Base-by-base conservation (phyloP, 2,888 invertebrate genomes). In the Drosophila mercatorum region DNA sequence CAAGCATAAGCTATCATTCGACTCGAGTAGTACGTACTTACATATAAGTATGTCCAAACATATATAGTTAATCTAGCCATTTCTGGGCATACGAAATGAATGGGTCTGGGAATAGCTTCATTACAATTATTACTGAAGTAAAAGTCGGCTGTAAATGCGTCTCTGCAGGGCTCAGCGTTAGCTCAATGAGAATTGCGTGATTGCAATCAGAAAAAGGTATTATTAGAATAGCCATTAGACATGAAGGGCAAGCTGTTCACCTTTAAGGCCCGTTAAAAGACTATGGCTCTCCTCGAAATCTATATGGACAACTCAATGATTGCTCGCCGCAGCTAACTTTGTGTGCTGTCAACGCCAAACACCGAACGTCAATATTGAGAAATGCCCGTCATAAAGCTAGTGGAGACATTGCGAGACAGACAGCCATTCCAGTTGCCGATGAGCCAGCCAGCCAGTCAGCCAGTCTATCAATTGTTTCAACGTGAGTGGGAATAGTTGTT, bases 381-480 rank as follows among this genome's bases (percentile, higher is more conserved):
- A 68, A 75, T 64, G 61, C 60, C 68, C 70, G 68, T 71, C 77
- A 83, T 80, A 80, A 77, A 80, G 70, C 65, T 51, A 67, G 68
- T 57, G 66, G 63, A 60, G 72, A 68, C 68, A 68, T 66, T 57
- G 75, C 63, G 57, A 67, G 73, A 68, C 57, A 71, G 76, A 64
- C 49, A 59, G 60, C 62, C 67, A 71, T 60, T 66, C 49, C 59
- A 72, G 55, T 74, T 63, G 62, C 59, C 70, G 65, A 53, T 65
- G 61, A 70, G 70, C 58, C 52, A 62, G 68, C 59, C 70, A 40
- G 40, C 22, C 36, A 36, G 36, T 6, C 53, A 38, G 61, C 40
- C 62, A 64, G 68, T 64, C 73, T 59, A 73, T 69, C 78, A 80
- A 68, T 74, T 84, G 82, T 83, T 81, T 78, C 69, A 80, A 72